These are phyloP conservation scores for Turritopsis dohrnii DNA, from an alignment of 30 jellyfish, hydroid and myxozoan genomes.

Conservation along the genomic window DNA sequence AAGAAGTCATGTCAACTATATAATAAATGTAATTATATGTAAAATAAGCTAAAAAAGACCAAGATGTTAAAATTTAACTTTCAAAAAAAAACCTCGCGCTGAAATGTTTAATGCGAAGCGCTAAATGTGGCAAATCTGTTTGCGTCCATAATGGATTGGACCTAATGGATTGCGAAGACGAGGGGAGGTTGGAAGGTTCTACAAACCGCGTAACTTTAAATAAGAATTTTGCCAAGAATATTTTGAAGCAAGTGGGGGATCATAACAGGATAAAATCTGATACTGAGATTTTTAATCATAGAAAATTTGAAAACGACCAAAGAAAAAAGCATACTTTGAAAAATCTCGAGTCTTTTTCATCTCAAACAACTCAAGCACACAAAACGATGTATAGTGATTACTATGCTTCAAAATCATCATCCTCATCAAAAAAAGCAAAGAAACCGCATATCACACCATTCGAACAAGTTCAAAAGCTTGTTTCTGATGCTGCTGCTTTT, in stretches of 20 bases:
- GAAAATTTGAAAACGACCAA: constrained; percentile 13
- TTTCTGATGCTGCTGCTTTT: constrained; percentile 20
- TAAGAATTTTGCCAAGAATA: constrained; percentile 16
- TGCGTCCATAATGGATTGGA: not conserved
- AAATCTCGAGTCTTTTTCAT: not conserved
- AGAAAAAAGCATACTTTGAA: constrained; percentile 19
- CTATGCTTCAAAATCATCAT: not conserved
- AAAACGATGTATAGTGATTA: constrained; percentile 23
- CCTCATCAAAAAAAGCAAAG: not conserved
- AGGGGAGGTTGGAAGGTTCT: not conserved
- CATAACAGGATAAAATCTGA: constrained; percentile 9
- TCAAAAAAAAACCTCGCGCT: not conserved
- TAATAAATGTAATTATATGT: too few relatives aligned
- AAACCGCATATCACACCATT: constrained; percentile 2
- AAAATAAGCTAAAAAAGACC: too few relatives aligned
- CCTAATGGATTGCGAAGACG: not conserved
- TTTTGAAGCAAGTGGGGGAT: constrained; percentile 7
- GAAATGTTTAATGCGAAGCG: not conserved
- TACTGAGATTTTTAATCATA: constrained; percentile 5
- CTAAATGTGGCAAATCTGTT: not conserved
- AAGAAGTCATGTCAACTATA: too few relatives aligned
- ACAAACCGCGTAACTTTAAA: constrained; percentile 9
- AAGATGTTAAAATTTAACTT: too few relatives aligned
- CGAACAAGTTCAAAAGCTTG: constrained; percentile 25
- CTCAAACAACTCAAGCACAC: not conserved